A percentile compares a stretch with the other conserved stretches of the same genome.
Evolutionary conservation across 2,113 vertebrate species (phyloP).

Genomic region (Atherinomorus stipes): DNA sequence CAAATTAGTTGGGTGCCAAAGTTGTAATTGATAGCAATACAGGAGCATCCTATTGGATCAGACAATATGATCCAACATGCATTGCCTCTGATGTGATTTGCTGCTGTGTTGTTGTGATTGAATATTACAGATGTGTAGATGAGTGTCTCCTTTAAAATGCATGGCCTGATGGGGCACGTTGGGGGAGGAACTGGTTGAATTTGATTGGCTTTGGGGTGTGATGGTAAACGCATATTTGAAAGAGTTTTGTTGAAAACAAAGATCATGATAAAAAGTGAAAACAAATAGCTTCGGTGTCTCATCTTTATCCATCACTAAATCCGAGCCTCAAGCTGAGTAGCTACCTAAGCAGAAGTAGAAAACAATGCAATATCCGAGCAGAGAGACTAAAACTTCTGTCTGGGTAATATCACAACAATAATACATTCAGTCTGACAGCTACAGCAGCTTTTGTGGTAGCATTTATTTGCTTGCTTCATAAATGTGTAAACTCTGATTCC

Average conservation of each 20-base stretch:
- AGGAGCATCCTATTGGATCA: conserved; percentile 78
- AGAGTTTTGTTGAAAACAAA: conserved; percentile 34
- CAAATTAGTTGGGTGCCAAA: conserved; percentile 86
- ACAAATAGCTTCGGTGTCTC: conserved; percentile 17
- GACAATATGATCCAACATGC: conserved; percentile 82
- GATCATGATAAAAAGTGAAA: conserved; percentile 10
- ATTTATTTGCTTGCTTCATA: conserved; percentile 67
- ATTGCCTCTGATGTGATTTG: conserved; percentile 82
- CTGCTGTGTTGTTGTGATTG: conserved; percentile 80
- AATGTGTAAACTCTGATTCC: conserved; percentile 60
- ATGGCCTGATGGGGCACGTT: conserved; percentile 48
- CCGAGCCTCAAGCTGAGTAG: conserved; percentile 19
- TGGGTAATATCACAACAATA: conserved; percentile 49
- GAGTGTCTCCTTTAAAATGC: conserved; percentile 48
- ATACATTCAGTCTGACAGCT: conserved; percentile 57
- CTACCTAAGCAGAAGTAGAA: conserved; percentile 26
- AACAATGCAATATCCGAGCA: conserved; percentile 39
- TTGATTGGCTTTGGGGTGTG: conserved; percentile 37
- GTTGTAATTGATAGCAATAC: conserved; percentile 87
- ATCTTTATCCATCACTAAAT: conserved; percentile 25
- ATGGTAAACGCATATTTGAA: conserved; percentile 12
- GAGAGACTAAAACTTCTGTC: conserved; percentile 37
- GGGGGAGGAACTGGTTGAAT: conserved; percentile 31
- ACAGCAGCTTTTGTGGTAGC: conserved; percentile 50
- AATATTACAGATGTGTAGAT: conserved; percentile 81